These are phyloP conservation scores for Tortricodes alternella DNA, from an alignment of 2,888 invertebrate genomes.

Conservation along the genomic window DNA sequence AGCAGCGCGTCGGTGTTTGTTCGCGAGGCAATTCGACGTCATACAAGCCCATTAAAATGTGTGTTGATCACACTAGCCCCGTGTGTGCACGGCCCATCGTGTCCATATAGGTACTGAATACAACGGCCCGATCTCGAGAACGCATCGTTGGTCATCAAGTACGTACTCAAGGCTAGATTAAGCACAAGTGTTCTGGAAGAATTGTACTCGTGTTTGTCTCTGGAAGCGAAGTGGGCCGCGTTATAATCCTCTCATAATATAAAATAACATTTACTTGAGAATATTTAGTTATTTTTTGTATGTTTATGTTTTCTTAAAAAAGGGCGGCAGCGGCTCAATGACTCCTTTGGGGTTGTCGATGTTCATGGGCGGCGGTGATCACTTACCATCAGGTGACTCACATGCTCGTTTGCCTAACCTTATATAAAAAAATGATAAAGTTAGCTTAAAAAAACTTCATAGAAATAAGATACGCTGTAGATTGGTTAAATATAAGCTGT, in stretches of 20 bases:
- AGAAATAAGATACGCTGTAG: too few species aligned
- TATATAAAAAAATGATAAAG: too few species aligned
- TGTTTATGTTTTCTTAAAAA: too few species aligned
- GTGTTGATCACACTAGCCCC: background rate
- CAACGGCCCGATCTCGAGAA: conserved; percentile 11
- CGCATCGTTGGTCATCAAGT: conserved; percentile 23
- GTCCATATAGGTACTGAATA: conserved; percentile 14
- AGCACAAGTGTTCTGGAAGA: conserved; percentile 9
- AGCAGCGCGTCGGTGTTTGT: conserved; percentile 16
- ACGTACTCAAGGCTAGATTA: conserved; percentile 19
- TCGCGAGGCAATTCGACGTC: conserved; percentile 16
- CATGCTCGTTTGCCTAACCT: too few species aligned
- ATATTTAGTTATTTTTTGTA: too few species aligned
- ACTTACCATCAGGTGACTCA: too few species aligned
- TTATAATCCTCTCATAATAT: background rate
- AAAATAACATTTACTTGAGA: background rate
- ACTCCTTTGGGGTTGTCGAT: too few species aligned
- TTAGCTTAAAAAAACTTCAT: too few species aligned
- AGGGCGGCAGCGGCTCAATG: too few species aligned
- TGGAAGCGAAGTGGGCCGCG: conserved; percentile 1
- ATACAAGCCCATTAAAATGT: conserved; percentile 17
- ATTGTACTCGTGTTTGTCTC: background rate
- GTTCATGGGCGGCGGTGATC: too few species aligned
- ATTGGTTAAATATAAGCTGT: too few species aligned
- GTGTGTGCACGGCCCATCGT: conserved; percentile 7